Evolutionary conservation across 2,888 invertebrate genomes (phyloP).

Genomic region (Lypha dubia): DNA sequence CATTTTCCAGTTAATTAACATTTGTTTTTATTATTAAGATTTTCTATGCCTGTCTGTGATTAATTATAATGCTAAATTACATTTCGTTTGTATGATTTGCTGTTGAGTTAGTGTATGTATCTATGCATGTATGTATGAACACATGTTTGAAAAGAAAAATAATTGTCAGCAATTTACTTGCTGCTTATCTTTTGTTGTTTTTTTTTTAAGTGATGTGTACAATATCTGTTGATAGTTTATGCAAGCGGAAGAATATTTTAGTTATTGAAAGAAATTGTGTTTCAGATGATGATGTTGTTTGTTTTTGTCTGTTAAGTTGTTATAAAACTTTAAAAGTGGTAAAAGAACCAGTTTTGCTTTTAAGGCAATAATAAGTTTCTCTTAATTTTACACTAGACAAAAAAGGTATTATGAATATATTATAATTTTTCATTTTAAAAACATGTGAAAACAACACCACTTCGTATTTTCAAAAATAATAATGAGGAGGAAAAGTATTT

Average conservation of each 20-base stretch:
- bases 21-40: slow-evolving; percentile 34
- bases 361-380: neutral
- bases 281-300: neutral
- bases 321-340: neutral
- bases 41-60: slow-evolving; percentile 7
- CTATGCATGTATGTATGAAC: neutral
- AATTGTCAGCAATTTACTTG: slow-evolving; percentile 33
- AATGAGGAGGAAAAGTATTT: too few relatives aligned
- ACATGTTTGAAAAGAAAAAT: neutral
- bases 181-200: slow-evolving; percentile 16
- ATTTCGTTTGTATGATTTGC: neutral
- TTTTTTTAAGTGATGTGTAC: slow-evolving; percentile 11
- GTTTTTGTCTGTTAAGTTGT: too few relatives aligned
- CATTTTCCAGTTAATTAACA: slow-evolving; percentile 27
- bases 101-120: slow-evolving; percentile 10
- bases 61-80: slow-evolving; percentile 23
- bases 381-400: neutral
- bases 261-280: neutral
- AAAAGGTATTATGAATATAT: neutral
- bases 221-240: slow-evolving; percentile 1
- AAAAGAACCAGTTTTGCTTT: neutral
- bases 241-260: slow-evolving; percentile 50
- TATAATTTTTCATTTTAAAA: too few relatives aligned
- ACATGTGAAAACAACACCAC: too few relatives aligned
- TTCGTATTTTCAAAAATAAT: too few relatives aligned